A percentile compares a stretch with the other conserved stretches of the same genome.
Conservation (phyloP, 2,797 vertebrate genomes). For the Melanogrammus aeglefinus region DNA sequence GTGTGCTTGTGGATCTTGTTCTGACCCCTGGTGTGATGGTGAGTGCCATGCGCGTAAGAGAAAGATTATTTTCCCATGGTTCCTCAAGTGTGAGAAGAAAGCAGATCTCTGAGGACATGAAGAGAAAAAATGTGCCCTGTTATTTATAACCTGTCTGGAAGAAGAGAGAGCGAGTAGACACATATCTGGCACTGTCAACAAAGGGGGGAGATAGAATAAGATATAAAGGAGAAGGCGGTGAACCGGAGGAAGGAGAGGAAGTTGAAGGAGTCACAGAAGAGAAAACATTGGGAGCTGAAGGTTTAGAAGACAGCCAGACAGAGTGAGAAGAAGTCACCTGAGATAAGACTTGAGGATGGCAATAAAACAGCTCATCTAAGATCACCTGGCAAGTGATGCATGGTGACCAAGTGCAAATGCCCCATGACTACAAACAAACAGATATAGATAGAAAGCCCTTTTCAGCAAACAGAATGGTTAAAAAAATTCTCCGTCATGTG, state of each 20-base stretch:
- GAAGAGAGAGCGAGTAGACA: conserved; percentile 61
- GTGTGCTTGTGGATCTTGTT: conserved; percentile 49
- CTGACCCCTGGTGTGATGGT: conserved; percentile 60
- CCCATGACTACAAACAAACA: neutral
- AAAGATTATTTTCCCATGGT: conserved; percentile 77
- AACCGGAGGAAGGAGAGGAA: conserved; percentile 17
- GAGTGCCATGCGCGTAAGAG: conserved; percentile 66
- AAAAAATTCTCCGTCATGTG: neutral
- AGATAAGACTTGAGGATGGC: neutral
- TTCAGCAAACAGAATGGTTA: neutral
- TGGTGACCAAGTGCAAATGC: neutral
- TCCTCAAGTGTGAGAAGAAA: conserved; percentile 73
- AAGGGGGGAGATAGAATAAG: conserved; percentile 53
- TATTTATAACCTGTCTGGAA: conserved; percentile 75
- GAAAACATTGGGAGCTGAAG: conserved; percentile 30
- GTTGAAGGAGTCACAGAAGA: conserved; percentile 36
- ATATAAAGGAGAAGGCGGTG: conserved; percentile 39
- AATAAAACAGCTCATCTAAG: neutral
- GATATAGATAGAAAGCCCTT: neutral
- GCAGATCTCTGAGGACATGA: conserved; percentile 68
- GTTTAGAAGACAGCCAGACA: neutral
- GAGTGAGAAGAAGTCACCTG: neutral
- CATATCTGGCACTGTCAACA: conserved; percentile 66
- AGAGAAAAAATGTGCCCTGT: conserved; percentile 56
- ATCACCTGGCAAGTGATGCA: neutral